Evolutionary conservation across 2,888 invertebrate species (phyloP).

Genomic region (Meghimatium bilineatum): DNA sequence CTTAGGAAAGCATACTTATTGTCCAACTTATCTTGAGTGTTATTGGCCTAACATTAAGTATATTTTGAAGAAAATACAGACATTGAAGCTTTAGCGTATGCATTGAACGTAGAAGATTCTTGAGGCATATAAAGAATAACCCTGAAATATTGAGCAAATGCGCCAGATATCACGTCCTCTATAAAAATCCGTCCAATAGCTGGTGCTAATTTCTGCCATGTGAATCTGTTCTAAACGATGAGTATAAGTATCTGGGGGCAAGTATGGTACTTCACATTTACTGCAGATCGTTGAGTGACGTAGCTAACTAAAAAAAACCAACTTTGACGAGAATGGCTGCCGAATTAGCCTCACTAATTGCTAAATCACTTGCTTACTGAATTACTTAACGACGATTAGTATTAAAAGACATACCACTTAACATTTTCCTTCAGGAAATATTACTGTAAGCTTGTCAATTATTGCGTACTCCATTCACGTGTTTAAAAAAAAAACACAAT

Average conservation of each 20-base stretch:
- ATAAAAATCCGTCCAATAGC: not conserved
- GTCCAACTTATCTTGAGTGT: too few species aligned
- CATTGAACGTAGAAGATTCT: too few species aligned
- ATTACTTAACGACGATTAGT: constrained; percentile 14
- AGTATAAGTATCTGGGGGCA: not conserved
- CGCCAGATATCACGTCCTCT: not conserved
- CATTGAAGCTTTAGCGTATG: too few species aligned
- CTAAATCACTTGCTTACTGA: not conserved
- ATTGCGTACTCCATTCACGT: not conserved
- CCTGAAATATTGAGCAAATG: not conserved
- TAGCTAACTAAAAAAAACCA: not conserved
- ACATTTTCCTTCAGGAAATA: not conserved
- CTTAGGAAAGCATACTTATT: too few species aligned
- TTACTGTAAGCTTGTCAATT: not conserved
- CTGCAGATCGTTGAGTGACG: not conserved
- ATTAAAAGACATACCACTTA: not conserved
- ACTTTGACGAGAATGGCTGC: not conserved
- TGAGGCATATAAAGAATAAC: not conserved
- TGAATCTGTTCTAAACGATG: not conserved
- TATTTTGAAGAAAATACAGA: too few species aligned
- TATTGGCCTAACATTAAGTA: too few species aligned
- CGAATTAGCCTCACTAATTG: not conserved
- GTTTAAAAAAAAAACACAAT: too few species aligned
- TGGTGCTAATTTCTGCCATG: not conserved
- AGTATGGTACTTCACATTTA: not conserved